A percentile compares a stretch with the other conserved stretches of the same genome.
Conservation (phyloP, 2,113 vertebrate genomes). For the Oostethus manadensis region DNA sequence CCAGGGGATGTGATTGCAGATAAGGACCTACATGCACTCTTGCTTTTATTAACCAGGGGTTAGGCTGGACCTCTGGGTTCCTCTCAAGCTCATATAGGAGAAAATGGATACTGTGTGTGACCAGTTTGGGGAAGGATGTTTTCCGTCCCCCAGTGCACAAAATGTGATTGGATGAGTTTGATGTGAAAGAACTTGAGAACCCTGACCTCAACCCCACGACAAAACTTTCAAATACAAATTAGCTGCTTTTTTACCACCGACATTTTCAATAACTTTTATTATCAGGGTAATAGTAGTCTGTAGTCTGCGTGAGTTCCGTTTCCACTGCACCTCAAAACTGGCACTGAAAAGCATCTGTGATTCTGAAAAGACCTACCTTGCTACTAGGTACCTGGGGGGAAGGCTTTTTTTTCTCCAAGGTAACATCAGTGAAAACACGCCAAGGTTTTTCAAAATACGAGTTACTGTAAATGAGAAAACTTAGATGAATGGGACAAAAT, state of each 20-base stretch:
- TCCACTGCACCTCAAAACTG: no score
- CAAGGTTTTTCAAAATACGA: slow-evolving; percentile 1
- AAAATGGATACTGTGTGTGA: background rate
- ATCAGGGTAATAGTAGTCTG: no score
- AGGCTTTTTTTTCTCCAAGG: slow-evolving; percentile 3
- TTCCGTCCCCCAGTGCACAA: background rate
- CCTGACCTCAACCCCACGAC: background rate
- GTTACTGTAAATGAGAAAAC: no score
- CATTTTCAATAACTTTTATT: no score
- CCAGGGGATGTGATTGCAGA: background rate
- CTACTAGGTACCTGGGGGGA: no score
- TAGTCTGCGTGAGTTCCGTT: no score
- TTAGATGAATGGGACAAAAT: background rate
- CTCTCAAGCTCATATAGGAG: no score
- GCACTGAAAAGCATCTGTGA: no score
- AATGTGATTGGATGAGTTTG: background rate
- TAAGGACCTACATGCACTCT: background rate
- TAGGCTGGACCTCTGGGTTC: no score
- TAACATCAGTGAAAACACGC: background rate
- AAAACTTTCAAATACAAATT: background rate
- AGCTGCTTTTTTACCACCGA: no score
- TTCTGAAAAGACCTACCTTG: no score
- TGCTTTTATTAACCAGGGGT: background rate
- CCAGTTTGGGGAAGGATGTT: background rate
- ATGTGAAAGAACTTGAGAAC: background rate